A percentile compares a stretch with the other conserved stretches of the same genome.
phyloP scores from a whole-genome alignment of 2,888 invertebrate species.

The Tetranychus piercei region DNA sequence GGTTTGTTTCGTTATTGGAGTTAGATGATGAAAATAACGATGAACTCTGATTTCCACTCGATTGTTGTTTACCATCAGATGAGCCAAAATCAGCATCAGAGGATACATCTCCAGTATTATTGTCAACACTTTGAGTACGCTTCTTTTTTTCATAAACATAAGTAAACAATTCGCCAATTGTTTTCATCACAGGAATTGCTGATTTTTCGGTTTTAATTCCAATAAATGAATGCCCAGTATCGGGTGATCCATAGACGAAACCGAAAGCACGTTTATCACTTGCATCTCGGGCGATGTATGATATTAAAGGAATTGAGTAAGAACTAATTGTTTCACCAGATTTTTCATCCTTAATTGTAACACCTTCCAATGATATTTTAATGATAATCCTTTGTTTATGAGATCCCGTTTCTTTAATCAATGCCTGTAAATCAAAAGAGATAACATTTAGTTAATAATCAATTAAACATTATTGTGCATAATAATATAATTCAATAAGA shows the following conservation, averaged over 20 bases:
- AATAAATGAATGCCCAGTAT: slow-evolving; percentile 74
- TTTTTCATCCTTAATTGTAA: slow-evolving; percentile 82
- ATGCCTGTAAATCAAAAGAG: neutral
- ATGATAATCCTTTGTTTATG: slow-evolving; percentile 92
- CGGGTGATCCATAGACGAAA: slow-evolving; percentile 88
- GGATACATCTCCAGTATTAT: neutral
- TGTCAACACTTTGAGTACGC: slow-evolving; percentile 2
- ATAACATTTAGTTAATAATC: neutral
- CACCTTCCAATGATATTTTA: slow-evolving; percentile 85
- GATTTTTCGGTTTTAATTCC: slow-evolving; percentile 98
- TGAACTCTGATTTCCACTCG: neutral
- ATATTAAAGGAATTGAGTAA: slow-evolving; percentile 95
- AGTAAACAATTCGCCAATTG: slow-evolving; percentile 14
- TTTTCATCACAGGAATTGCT: slow-evolving; percentile 13
- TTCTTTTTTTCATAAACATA: slow-evolving; percentile 13
- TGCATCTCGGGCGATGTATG: slow-evolving; percentile 95
- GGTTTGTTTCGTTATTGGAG: neutral
- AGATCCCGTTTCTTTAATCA: slow-evolving; percentile 44
- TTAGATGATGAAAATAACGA: neutral
- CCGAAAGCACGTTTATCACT: slow-evolving; percentile 93
- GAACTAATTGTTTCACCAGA: slow-evolving; percentile 86
- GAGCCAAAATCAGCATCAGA: neutral
- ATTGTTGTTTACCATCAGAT: neutral
- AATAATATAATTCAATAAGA: neutral
- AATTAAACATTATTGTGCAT: neutral